A percentile compares a stretch with the other conserved stretches of the same genome.
phyloP scores from a whole-genome alignment of 2,888 invertebrate genomes.

The Andrena dorsata region DNA sequence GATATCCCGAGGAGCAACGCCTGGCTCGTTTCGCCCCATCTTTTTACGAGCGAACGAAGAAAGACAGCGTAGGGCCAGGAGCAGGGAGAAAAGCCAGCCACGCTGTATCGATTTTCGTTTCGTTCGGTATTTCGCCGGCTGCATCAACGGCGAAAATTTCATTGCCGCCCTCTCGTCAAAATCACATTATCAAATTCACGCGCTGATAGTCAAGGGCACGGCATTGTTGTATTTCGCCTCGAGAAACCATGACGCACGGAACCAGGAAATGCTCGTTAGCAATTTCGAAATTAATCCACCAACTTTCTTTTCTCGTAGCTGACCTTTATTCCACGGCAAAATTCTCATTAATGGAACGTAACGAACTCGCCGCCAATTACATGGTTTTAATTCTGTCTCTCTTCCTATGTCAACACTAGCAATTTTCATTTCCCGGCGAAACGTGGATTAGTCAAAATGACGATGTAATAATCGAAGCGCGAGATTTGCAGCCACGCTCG shows the following conservation, averaged over 20 bases:
- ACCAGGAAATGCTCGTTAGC: slow-evolving; percentile 39
- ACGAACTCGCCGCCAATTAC: slow-evolving; percentile 10
- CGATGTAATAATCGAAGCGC: not conserved
- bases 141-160: slow-evolving; percentile 64
- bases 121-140: slow-evolving; percentile 66
- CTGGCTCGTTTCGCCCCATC: slow-evolving; percentile 32
- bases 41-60: slow-evolving; percentile 34
- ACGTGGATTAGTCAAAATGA: not conserved
- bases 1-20: slow-evolving; percentile 1
- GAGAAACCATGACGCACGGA: slow-evolving; percentile 5
- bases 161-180: slow-evolving; percentile 61
- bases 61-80: slow-evolving; percentile 25
- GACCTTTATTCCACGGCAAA: not conserved
- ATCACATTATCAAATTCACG: slow-evolving; percentile 63
- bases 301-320: not conserved
- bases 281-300: slow-evolving; percentile 40
- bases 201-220: slow-evolving; percentile 15
- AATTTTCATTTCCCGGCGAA: not conserved
- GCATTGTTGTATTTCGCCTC: slow-evolving; percentile 6
- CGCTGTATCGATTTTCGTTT: slow-evolving; percentile 75
- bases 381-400: not conserved
- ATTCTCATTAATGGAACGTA: slow-evolving; percentile 36
- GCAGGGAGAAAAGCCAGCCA: slow-evolving; percentile 35
- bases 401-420: not conserved
- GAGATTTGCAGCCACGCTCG: not conserved